phyloP scores from a whole-genome alignment of 2,113 vertebrate genomes.

The Ptilorrhoa leucosticta region DNA sequence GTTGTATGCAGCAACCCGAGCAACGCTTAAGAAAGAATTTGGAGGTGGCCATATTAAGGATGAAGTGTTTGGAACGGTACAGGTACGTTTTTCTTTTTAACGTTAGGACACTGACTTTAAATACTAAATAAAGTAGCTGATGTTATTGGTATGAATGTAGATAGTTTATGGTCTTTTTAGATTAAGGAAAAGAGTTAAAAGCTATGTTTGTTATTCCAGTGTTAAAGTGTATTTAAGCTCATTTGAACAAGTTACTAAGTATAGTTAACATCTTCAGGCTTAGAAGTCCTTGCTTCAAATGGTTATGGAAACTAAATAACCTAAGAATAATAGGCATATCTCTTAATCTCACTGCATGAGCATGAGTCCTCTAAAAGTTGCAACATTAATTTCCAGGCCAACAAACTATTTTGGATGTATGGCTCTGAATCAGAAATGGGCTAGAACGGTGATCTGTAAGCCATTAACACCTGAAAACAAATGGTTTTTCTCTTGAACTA shows the following conservation, averaged over 20 bases:
- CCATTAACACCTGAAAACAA: background rate
- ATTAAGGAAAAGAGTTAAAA: background rate
- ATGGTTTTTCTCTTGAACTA: background rate
- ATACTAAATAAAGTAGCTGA: background rate
- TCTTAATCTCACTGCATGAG: background rate
- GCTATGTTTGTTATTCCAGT: background rate
- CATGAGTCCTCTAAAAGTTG: background rate
- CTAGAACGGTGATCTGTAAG: background rate
- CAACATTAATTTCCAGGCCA: background rate
- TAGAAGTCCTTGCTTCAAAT: background rate
- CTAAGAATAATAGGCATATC: background rate
- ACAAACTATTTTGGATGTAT: background rate
- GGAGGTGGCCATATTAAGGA: constrained; percentile 95
- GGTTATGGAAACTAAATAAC: background rate
- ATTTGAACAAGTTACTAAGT: background rate
- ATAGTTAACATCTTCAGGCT: background rate
- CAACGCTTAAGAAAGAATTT: constrained; percentile 96
- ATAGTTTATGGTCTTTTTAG: background rate
- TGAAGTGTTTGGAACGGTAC: constrained; percentile 89
- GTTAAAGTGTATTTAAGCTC: background rate
- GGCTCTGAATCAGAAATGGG: background rate
- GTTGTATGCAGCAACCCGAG: constrained; percentile 94
- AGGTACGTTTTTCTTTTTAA: constrained; percentile 71
- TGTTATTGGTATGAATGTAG: background rate
- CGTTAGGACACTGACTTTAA: background rate